Evolutionary conservation across 2,888 invertebrate species (phyloP).

Genomic region (Caenorhabditis sp.): DNA sequence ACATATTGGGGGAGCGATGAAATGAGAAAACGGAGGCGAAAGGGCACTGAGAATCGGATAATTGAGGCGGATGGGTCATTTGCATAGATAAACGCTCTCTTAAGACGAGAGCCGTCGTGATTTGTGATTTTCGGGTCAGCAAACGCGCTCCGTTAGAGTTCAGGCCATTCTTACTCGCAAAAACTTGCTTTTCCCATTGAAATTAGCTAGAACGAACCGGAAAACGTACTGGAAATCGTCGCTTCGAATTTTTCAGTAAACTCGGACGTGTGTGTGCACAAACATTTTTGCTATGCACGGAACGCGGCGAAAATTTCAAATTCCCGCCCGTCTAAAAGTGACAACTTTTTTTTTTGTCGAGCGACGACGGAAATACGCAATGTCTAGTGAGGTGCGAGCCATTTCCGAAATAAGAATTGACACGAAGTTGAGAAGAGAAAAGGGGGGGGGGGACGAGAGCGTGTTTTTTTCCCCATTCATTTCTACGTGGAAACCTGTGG

Average conservation of each 20-base stretch:
- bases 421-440: constrained; percentile 22
- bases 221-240: not conserved
- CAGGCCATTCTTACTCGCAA: too few species aligned
- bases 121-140: constrained; percentile 33
- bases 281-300: too few species aligned
- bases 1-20: not conserved
- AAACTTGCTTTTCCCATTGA: too few species aligned
- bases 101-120: constrained; percentile 5
- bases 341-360: too few species aligned
- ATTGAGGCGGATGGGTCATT: constrained; percentile 32
- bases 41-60: not conserved
- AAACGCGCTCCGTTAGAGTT: not conserved
- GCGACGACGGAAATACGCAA: too few species aligned
- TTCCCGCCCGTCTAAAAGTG: too few species aligned
- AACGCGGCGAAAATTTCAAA: too few species aligned
- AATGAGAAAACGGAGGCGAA: constrained; percentile 1
- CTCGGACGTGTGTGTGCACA: too few species aligned
- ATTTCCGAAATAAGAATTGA: constrained; percentile 37
- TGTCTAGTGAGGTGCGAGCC: too few species aligned
- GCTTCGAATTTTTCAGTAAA: too few species aligned
- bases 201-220: too few species aligned
- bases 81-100: constrained; percentile 54
- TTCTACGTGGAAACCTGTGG: not conserved
- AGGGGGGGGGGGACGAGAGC: not conserved
- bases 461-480: not conserved